Base-by-base conservation (phyloP, 2,888 invertebrate genomes). In the Hololepta plana region DNA sequence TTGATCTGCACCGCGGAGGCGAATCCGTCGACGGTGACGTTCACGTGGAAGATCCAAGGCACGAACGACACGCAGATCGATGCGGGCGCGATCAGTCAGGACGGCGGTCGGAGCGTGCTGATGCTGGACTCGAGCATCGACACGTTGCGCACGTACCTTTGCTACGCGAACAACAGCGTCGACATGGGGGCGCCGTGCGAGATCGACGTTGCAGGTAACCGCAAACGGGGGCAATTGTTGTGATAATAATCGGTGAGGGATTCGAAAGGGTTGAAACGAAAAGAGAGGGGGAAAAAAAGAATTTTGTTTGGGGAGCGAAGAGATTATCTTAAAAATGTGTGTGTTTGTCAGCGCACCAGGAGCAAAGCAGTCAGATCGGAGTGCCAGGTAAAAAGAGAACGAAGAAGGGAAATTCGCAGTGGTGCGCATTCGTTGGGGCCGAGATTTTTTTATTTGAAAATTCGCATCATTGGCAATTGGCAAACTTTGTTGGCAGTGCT, bases 31-130 rank as follows among this genome's bases (percentile, higher is more conserved):
- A 64, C 72, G 38, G 76, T 77, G 39, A 65, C 70, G 30, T 90
- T 85, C 58, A 62, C 64, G 15, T 90, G 90, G 88, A 72, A 70
- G 42, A 64, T 84, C 33, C 81, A 81, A 53, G 79, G 74, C 41
- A 76, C 76, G 45, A 84, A 87, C 51, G 80, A 82, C 52, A 75
- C 76, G 7, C 73, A 73, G 12, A 57, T 72, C 5, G 57, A 60
- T 32, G 66, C 67, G 2, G 67, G 69, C 37, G 67, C 71, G 34
- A 60, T 62, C 27, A 48, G 53, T 20, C 58, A 59, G 30, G 56
- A 60, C 27, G 60, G 60, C 3, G 51, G 63, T 23, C 59, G 60
- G 37, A 67, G 68, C 41, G 67, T 64, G 50, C 64, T 87, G 33
- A 57, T 64, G 15, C 56, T 76, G 33, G 70, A 71, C 40, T 58